Evolutionary conservation across 2,888 invertebrate genomes (phyloP).

Genomic region (Tholera decimalis): DNA sequence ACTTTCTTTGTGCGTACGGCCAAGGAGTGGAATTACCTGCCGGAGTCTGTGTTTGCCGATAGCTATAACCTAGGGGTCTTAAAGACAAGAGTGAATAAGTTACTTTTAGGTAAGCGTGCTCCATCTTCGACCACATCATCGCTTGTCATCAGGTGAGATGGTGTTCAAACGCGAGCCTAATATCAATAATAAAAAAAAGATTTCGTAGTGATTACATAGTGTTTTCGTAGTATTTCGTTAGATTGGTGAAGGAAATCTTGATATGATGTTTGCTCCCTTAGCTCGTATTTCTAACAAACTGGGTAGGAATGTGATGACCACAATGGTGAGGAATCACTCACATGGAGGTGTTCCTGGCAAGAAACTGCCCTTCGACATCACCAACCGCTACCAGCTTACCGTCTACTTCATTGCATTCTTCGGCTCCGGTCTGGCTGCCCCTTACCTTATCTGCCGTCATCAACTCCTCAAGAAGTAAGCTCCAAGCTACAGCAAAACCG

Average conservation of each 20-base stretch:
- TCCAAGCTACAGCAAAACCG: slow-evolving; percentile 61
- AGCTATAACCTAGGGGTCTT: no score
- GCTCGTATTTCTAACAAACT: slow-evolving; percentile 83
- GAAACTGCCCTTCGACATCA: slow-evolving; percentile 95
- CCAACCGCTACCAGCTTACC: slow-evolving; percentile 94
- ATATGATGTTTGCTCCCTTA: slow-evolving; percentile 81
- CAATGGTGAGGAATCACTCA: slow-evolving; percentile 84
- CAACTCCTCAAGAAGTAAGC: slow-evolving; percentile 94
- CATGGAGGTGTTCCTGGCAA: slow-evolving; percentile 88
- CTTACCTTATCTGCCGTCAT: slow-evolving; percentile 95
- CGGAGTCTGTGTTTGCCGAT: no score
- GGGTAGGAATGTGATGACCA: slow-evolving; percentile 86
- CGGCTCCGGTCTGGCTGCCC: slow-evolving; percentile 94
- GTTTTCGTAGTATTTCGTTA: slow-evolving; percentile 62
- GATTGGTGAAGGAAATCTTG: slow-evolving; percentile 53
- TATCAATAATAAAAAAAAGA: no score
- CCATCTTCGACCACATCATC: no score
- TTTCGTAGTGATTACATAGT: no score
- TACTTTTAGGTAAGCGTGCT: no score
- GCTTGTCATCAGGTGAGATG: no score
- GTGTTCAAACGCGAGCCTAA: no score
- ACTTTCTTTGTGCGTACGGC: no score
- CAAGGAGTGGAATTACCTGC: no score
- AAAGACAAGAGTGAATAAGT: no score
- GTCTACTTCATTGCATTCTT: slow-evolving; percentile 94